Evolutionary conservation across 2,888 invertebrate species (phyloP).

Genomic region (Oithona nana): DNA sequence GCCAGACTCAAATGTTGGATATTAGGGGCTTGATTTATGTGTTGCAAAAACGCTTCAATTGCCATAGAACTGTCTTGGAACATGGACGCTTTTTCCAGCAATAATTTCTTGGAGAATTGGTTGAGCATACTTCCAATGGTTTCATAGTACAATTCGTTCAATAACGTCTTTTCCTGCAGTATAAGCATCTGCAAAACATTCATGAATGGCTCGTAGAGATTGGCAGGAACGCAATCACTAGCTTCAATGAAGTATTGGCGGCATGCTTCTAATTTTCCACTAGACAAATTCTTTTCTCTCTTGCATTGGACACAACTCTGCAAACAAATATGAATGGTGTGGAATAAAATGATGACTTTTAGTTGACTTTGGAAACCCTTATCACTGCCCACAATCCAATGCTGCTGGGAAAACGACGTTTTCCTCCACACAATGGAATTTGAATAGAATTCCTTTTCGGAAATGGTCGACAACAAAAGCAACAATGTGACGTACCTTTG

Average conservation of each 20-base stretch:
- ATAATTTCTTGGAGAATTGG: background rate
- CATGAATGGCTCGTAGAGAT: background rate
- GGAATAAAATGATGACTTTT: no score
- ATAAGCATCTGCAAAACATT: background rate
- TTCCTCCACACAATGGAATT: no score
- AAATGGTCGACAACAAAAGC: no score
- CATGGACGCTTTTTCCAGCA: background rate
- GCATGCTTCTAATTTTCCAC: background rate
- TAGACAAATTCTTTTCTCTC: background rate
- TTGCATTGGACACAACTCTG: no score
- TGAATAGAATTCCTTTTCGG: no score
- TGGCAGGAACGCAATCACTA: background rate
- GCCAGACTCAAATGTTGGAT: background rate
- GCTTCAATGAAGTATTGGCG: background rate
- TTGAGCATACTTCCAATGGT: background rate
- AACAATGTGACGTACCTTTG: no score
- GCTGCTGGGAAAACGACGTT: no score
- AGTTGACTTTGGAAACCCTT: no score
- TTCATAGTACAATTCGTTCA: background rate
- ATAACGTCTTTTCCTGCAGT: background rate
- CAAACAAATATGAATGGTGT: no score
- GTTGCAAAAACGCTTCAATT: background rate
- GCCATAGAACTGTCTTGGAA: conserved; percentile 8
- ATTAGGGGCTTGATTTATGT: background rate
- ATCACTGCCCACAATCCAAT: no score